phyloP scores from a whole-genome alignment of 2,888 invertebrate genomes.

The Pristionchus mayeri region DNA sequence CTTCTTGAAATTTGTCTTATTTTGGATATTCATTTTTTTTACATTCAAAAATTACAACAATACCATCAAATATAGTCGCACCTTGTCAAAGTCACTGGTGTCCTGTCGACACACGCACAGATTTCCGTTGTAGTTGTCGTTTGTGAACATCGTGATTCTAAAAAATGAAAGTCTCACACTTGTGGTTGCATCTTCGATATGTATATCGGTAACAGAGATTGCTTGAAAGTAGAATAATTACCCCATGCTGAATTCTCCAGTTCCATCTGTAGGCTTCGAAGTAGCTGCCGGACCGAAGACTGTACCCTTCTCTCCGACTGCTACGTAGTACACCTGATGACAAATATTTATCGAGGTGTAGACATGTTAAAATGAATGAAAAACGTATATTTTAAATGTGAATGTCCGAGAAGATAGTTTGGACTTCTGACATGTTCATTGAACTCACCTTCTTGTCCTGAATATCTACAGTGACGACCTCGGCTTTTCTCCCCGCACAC shows the following conservation, averaged over 20 bases:
- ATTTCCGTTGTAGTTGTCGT: slow-evolving; percentile 57
- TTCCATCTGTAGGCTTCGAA: slow-evolving; percentile 67
- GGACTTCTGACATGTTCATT: not conserved
- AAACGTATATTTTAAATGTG: too few species aligned
- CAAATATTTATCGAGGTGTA: too few species aligned
- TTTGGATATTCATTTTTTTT: not conserved
- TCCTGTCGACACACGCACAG: slow-evolving; percentile 68
- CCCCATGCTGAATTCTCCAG: slow-evolving; percentile 69
- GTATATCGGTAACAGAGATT: too few species aligned
- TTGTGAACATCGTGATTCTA: slow-evolving; percentile 60
- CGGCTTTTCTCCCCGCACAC: not conserved
- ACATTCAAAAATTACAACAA: not conserved
- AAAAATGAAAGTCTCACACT: too few species aligned
- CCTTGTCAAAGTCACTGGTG: not conserved
- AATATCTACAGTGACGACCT: not conserved
- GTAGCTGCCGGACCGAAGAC: not conserved
- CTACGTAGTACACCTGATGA: slow-evolving; percentile 50
- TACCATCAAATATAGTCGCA: not conserved
- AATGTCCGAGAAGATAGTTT: too few species aligned
- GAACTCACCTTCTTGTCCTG: not conserved
- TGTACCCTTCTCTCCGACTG: slow-evolving; percentile 40
- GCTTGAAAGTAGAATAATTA: too few species aligned
- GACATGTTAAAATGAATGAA: too few species aligned
- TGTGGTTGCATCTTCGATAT: too few species aligned
- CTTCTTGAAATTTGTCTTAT: not conserved